These are phyloP conservation scores for Pangasius macronema DNA, from an alignment of 2,797 vertebrate species.

Conservation along the genomic window DNA sequence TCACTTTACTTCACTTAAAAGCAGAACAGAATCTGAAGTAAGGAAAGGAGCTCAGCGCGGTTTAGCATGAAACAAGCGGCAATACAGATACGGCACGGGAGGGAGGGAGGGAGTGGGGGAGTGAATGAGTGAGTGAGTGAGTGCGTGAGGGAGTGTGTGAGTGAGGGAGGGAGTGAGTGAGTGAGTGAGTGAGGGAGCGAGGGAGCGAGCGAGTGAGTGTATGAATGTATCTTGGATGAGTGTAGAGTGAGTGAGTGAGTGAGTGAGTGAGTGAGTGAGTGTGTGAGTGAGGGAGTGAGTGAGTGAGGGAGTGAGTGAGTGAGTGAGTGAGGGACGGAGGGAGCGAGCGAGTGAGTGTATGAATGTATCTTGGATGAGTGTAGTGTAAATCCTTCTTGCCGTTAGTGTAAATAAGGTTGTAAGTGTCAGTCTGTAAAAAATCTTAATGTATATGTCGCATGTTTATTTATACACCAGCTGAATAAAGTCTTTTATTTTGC, in stretches of 20 bases:
- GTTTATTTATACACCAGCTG: constrained; percentile 26
- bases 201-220: not conserved
- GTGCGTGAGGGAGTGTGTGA: not conserved
- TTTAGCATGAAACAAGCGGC: constrained; percentile 14
- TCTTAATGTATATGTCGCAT: constrained; percentile 18
- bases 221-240: no score
- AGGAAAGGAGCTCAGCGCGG: constrained; percentile 25
- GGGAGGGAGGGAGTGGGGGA: not conserved
- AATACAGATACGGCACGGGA: not conserved
- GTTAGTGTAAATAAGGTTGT: constrained; percentile 29
- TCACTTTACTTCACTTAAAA: constrained; percentile 37
- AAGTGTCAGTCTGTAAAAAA: constrained; percentile 24
- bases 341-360: not conserved
- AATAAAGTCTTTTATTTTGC: constrained; percentile 50
- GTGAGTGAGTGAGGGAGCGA: not conserved
- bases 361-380: not conserved
- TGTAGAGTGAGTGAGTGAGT: not conserved
- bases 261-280: not conserved
- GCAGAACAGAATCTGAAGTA: constrained; percentile 41
- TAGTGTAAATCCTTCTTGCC: not conserved
- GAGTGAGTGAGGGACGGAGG: not conserved
- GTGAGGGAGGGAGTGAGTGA: not conserved
- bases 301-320: not conserved
- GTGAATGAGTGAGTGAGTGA: not conserved
- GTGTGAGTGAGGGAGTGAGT: not conserved